Evolutionary conservation across 1,140 invertebrate genomes (phyloP).

Genomic region (Hypsibius dujardini): DNA sequence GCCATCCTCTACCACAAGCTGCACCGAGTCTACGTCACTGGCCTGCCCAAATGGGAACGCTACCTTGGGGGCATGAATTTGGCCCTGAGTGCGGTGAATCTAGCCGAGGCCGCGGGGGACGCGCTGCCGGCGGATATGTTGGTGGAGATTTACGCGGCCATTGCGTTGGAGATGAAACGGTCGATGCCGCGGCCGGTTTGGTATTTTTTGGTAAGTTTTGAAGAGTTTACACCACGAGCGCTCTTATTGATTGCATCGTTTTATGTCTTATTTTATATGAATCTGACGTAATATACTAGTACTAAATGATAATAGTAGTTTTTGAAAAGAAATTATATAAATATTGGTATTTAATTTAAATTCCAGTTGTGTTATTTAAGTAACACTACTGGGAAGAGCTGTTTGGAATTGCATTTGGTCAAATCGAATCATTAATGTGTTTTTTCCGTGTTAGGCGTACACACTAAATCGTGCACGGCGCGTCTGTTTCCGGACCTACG

Average conservation of each 20-base stretch:
- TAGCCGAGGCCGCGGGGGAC: constrained; percentile 56
- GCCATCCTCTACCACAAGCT: constrained; percentile 59
- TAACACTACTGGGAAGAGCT: too few relatives aligned
- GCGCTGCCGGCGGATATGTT: constrained; percentile 42
- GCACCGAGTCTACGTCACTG: constrained; percentile 48
- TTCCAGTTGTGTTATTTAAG: too few relatives aligned
- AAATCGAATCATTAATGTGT: not conserved
- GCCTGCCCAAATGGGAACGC: constrained; percentile 31
- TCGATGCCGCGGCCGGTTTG: not conserved
- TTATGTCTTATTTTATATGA: too few relatives aligned
- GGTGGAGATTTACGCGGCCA: constrained; percentile 56
- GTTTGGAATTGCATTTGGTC: too few relatives aligned
- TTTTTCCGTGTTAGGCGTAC: not conserved
- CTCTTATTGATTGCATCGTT: too few relatives aligned
- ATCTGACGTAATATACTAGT: too few relatives aligned
- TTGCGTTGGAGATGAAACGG: constrained; percentile 54
- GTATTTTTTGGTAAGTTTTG: constrained; percentile 8
- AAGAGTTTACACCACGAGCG: not conserved
- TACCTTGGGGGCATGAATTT: constrained; percentile 37
- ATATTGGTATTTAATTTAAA: too few relatives aligned
- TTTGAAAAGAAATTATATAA: too few relatives aligned
- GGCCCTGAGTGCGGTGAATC: constrained; percentile 58
- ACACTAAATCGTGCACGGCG: constrained; percentile 5
- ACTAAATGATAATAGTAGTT: too few relatives aligned
- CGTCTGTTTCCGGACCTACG: constrained; percentile 2